Conservation (phyloP, 2,888 invertebrate species). For the Linnaemya tessellans region DNA sequence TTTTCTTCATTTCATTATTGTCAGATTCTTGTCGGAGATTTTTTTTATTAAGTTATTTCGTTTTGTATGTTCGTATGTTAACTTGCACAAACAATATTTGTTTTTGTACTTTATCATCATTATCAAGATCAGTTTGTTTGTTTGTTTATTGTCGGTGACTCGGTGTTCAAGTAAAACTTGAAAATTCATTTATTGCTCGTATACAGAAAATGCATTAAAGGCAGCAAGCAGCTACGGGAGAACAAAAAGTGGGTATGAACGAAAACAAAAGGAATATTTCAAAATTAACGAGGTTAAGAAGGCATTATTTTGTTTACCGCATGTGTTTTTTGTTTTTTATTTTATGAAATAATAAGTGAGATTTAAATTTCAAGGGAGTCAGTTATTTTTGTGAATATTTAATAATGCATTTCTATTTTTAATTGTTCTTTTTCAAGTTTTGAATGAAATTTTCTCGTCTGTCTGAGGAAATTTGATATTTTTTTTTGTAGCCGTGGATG, state of each 20-base stretch:
- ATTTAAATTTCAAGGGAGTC: constrained; percentile 57
- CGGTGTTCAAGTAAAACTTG: constrained; percentile 20
- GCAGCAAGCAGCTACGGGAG: constrained; percentile 7
- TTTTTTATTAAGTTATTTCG: constrained; percentile 14
- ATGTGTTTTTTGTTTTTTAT: constrained; percentile 19
- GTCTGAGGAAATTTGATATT: constrained; percentile 37
- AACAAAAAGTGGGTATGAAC: constrained; percentile 3
- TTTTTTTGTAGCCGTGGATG: not conserved
- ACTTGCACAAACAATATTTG: constrained; percentile 32
- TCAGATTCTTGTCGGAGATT: constrained; percentile 45
- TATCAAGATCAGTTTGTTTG: constrained; percentile 66
- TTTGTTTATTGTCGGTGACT: constrained; percentile 1
- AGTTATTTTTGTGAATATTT: constrained; percentile 40
- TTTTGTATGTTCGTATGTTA: not conserved
- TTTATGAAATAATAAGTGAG: constrained; percentile 25
- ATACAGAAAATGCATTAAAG: constrained; percentile 14
- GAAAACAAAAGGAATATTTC: constrained; percentile 53
- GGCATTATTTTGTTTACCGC: constrained; percentile 32
- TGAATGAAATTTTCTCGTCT: constrained; percentile 15
- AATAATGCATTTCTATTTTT: constrained; percentile 10
- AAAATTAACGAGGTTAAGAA: constrained; percentile 55
- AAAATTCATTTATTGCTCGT: not conserved
- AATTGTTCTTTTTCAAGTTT: constrained; percentile 12
- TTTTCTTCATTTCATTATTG: constrained; percentile 18
- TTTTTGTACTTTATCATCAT: constrained; percentile 61